Conservation (phyloP, 2,888 invertebrate species). For the Himalopsyche anomala region DNA sequence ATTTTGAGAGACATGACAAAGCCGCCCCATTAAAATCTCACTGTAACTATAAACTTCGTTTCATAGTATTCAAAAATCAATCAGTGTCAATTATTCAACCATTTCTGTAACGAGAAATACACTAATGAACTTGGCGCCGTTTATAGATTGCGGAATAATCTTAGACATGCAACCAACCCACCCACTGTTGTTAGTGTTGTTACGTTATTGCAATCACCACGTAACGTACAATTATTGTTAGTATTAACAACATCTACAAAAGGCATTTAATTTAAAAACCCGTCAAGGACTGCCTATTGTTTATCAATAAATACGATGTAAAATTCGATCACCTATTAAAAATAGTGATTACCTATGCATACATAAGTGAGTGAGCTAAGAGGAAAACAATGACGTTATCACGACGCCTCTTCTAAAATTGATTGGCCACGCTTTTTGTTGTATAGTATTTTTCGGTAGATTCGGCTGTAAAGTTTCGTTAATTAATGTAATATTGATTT, state of each 20-base stretch:
- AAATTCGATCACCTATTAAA: conserved; percentile 23
- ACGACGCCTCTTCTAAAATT: neutral
- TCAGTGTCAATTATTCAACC: no score
- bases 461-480: no score
- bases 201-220: neutral
- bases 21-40: no score
- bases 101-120: no score
- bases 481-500: no score
- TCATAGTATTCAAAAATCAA: no score
- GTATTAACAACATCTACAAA: neutral
- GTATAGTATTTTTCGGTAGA: neutral
- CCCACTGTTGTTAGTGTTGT: neutral
- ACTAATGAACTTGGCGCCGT: neutral
- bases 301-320: neutral
- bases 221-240: neutral
- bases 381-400: neutral
- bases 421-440: neutral
- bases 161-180: neutral
- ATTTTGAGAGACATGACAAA: no score
- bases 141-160: neutral
- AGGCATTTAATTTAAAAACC: neutral
- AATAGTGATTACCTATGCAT: conserved; percentile 3
- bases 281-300: neutral
- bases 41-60: no score
- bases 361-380: neutral